phyloP scores from a whole-genome alignment of 2,113 vertebrate genomes.

The Machaerirhynchus nigripectus region DNA sequence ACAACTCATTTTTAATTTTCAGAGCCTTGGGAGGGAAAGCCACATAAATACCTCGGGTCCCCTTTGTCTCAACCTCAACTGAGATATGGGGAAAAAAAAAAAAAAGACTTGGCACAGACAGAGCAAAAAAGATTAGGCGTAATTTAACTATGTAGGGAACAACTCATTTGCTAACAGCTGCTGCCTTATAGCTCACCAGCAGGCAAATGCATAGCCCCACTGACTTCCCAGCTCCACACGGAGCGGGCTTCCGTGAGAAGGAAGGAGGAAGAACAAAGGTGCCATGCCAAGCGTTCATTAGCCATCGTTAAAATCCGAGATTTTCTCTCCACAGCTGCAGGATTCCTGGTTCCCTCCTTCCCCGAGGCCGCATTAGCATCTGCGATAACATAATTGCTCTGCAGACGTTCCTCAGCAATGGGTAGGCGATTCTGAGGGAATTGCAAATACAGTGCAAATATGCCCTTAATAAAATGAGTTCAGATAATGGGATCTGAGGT shows the following conservation, averaged over 20 bases:
- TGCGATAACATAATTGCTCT: slow-evolving; percentile 43
- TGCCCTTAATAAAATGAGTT: slow-evolving; percentile 50
- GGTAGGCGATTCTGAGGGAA: slow-evolving; percentile 40
- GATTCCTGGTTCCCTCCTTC: not conserved
- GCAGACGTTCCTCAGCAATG: not conserved
- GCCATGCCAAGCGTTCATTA: not conserved
- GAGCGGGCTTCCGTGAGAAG: not conserved
- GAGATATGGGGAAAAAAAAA: not conserved
- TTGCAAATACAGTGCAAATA: slow-evolving; percentile 51
- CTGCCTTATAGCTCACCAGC: slow-evolving; percentile 6
- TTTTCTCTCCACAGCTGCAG: slow-evolving; percentile 19
- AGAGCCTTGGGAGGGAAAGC: slow-evolving; percentile 29
- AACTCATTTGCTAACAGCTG: slow-evolving; percentile 21
- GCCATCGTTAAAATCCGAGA: not conserved
- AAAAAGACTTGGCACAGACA: not conserved
- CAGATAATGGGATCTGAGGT: slow-evolving; percentile 42
- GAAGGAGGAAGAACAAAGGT: slow-evolving; percentile 5
- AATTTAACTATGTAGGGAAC: slow-evolving; percentile 24
- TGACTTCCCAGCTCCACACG: not conserved
- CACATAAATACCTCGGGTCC: not conserved
- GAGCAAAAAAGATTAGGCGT: slow-evolving; percentile 1
- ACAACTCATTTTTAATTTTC: slow-evolving; percentile 64
- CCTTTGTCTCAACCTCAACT: slow-evolving; percentile 28
- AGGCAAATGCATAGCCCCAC: not conserved
- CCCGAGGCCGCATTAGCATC: slow-evolving; percentile 29